Evolutionary conservation across 2,888 invertebrate genomes (phyloP), one percentile per base, ranked within the genome.

Genomic region (Cephus rjabovi): DNA sequence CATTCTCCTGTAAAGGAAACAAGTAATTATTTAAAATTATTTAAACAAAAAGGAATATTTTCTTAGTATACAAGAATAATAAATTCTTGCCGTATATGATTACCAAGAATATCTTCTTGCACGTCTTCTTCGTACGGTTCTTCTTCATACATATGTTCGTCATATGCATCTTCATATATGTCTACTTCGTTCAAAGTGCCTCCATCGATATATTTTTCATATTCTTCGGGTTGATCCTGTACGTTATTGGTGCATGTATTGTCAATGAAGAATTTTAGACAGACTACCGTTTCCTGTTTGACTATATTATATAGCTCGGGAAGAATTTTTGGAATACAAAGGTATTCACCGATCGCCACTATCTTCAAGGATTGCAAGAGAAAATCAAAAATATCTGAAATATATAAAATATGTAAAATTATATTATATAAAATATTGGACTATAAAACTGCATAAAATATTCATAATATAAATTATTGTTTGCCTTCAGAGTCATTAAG

Each of bases 321-420:
- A n/a, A 85, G 79, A 75, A 78, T 78, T 30, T 77, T 77, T 34
- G 81, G 76, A 31, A 80, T 80, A 70, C 82, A 83, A 15, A 83
- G 79, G 74, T 84, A 81, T 76, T 83, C 79, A 69, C 80, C 82
- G 75, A 86, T 40, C 9, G 79, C 69, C 34, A 77, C 81, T 69
- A 87, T 77, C 79, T 83, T 85, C 12, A 82, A 56, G 11, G 87
- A 85, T 75, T 84, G 79, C 34, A 86, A 77, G 56, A 88, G 78
- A 79, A 88, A 87, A 1, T 81, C 80, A 3, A 81, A 69, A 69
- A 88, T 83, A 81, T 85, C 86, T 84, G 76, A 56, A 76, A 69
- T 15, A 75, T 30, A 30, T 23, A 30, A 56, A 79, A 69, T 75
- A 30, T n/a, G 23, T 74, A 56, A 33, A 70, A 6, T 75, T 33